Conservation (phyloP, 2,797 vertebrate species). For the Columba guinea region DNA sequence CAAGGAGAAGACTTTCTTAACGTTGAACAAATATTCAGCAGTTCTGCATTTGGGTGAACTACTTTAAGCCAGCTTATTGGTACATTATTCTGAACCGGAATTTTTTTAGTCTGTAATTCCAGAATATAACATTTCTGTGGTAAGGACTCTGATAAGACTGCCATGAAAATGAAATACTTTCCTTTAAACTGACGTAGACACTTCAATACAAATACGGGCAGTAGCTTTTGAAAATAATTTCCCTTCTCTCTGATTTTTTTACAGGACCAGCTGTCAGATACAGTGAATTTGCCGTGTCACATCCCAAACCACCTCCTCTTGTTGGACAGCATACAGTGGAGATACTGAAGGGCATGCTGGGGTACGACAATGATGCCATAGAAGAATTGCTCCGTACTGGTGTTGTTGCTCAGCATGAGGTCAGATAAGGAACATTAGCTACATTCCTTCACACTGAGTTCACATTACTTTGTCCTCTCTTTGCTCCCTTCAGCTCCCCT, state of each 20-base stretch:
- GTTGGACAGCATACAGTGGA: slow-evolving; percentile 85
- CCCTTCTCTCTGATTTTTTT: background rate
- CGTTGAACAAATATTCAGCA: rapidly evolving
- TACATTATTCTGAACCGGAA: background rate
- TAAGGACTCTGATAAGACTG: background rate
- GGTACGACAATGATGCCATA: slow-evolving; percentile 78
- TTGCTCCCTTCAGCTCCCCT: slow-evolving; percentile 43
- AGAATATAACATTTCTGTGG: background rate
- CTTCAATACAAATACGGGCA: background rate
- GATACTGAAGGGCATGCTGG: slow-evolving; percentile 78
- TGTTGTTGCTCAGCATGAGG: slow-evolving; percentile 78
- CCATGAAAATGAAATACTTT: background rate
- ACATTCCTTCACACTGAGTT: slow-evolving; percentile 36
- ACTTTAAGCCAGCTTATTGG: background rate
- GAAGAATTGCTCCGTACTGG: slow-evolving; percentile 73
- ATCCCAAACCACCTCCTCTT: slow-evolving; percentile 79
- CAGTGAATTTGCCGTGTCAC: slow-evolving; percentile 78
- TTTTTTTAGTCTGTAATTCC: background rate
- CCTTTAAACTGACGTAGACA: background rate
- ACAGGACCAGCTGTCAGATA: slow-evolving; percentile 86
- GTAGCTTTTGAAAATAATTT: background rate
- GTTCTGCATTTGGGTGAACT: background rate
- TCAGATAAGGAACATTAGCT: slow-evolving; percentile 66
- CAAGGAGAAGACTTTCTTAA: background rate
- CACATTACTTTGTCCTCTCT: slow-evolving; percentile 31